Evolutionary conservation across 2,113 vertebrate genomes (phyloP).

Genomic region (Mesocricetus auratus): DNA sequence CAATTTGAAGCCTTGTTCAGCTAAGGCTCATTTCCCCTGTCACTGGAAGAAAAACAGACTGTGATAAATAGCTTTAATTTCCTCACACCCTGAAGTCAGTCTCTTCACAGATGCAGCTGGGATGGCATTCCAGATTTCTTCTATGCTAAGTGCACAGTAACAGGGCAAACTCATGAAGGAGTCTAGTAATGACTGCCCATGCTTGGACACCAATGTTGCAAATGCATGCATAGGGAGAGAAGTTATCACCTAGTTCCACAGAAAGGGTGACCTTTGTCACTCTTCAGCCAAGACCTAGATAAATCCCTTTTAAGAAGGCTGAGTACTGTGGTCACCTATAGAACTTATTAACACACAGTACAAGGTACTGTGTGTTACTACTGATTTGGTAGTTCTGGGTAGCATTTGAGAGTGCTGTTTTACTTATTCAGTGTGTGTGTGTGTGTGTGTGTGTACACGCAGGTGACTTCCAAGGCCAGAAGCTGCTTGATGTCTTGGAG

Average conservation of each 20-base stretch:
- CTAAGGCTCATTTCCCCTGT: constrained; percentile 73
- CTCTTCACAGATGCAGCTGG: constrained; percentile 46
- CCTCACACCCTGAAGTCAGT: constrained; percentile 72
- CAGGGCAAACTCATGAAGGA: constrained; percentile 1
- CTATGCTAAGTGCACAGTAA: constrained; percentile 9
- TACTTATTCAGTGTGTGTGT: not conserved
- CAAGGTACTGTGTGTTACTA: too few species aligned
- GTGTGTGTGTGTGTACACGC: not conserved
- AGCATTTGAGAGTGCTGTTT: not conserved
- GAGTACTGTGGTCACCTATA: not conserved
- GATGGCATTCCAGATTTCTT: constrained; percentile 47
- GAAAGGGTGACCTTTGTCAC: not conserved
- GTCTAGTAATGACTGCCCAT: not conserved
- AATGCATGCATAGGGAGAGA: not conserved
- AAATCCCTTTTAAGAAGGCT: not conserved
- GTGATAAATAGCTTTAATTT: constrained; percentile 87
- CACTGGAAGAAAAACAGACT: constrained; percentile 70
- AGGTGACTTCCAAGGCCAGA: not conserved
- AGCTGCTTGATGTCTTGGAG: too few species aligned
- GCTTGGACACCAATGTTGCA: not conserved
- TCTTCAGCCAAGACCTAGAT: not conserved
- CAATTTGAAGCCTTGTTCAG: constrained; percentile 65
- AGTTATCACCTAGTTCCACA: not conserved
- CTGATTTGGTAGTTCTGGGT: not conserved
- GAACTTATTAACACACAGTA: not conserved